Conservation (phyloP, 2,113 vertebrate species). For the Thinocorus orbignyianus region DNA sequence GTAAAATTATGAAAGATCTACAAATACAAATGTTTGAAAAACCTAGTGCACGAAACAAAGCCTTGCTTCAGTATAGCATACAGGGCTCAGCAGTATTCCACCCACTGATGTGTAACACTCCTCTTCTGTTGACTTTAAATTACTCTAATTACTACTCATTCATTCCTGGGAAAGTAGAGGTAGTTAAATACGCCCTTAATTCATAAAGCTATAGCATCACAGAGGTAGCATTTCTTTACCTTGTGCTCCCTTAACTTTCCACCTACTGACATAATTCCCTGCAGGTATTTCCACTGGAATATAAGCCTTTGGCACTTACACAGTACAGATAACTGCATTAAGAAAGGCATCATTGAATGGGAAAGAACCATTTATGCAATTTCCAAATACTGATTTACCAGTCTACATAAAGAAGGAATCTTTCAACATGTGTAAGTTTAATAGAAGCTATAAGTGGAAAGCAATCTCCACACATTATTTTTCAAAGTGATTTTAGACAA, state of each 20-base stretch:
- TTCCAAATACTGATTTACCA: background rate
- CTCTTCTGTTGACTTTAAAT: background rate
- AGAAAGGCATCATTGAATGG: background rate
- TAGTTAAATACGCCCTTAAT: background rate
- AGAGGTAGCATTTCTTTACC: background rate
- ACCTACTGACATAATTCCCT: background rate
- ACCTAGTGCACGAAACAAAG: background rate
- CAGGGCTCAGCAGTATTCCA: background rate
- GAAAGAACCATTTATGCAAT: background rate
- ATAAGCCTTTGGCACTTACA: background rate
- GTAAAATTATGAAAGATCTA: background rate
- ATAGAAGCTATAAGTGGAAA: background rate
- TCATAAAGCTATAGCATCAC: background rate
- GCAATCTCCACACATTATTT: slow-evolving; percentile 32
- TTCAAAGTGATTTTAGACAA: slow-evolving; percentile 15
- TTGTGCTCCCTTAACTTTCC: background rate
- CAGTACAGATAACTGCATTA: background rate
- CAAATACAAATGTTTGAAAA: background rate
- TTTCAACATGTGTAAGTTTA: background rate
- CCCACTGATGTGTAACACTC: background rate
- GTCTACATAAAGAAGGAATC: background rate
- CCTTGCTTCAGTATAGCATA: background rate
- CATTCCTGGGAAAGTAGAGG: background rate
- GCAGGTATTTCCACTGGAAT: background rate
- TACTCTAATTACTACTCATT: background rate